These are phyloP conservation scores for Chinchilla lanigera DNA, from an alignment of 2,113 vertebrate genomes.

Conservation along the genomic window DNA sequence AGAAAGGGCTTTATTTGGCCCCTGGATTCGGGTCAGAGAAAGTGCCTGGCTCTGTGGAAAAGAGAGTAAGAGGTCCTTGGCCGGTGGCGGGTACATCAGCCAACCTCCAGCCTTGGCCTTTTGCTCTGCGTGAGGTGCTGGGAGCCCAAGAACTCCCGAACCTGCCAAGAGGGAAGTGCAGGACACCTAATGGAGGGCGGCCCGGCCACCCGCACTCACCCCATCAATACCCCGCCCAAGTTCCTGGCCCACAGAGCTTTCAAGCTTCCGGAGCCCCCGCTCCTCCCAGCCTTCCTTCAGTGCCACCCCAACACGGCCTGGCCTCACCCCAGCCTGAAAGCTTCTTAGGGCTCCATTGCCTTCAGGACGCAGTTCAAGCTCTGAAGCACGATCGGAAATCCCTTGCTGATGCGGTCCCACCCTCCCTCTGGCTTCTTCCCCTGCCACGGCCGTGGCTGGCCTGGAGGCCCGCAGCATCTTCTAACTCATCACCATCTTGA, in stretches of 20 bases:
- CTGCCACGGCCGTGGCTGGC: not conserved
- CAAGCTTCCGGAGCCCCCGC: not conserved
- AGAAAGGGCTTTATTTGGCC: not conserved
- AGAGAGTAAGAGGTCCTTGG: no score
- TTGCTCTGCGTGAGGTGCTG: not conserved
- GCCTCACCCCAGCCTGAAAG: not conserved
- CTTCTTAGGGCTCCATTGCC: not conserved
- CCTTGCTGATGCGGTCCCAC: fast-evolving
- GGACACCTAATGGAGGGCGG: not conserved
- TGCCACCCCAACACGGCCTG: not conserved
- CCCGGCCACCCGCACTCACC: not conserved
- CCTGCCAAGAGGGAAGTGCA: not conserved
- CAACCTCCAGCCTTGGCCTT: not conserved
- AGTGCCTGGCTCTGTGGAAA: not conserved
- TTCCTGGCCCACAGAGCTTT: not conserved
- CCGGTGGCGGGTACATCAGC: not conserved
- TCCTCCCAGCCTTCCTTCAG: not conserved
- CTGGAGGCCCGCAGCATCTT: not conserved
- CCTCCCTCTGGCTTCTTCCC: not conserved
- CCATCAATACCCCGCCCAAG: not conserved
- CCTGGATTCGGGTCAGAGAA: not conserved
- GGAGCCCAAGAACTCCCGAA: not conserved
- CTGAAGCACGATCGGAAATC: not conserved
- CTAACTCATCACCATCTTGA: not conserved
- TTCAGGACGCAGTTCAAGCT: not conserved